Percentiles rank a stretch among this genome's conserved stretches.
Evolutionary conservation across 2,113 vertebrate genomes (phyloP).

Genomic region (Passer domesticus): DNA sequence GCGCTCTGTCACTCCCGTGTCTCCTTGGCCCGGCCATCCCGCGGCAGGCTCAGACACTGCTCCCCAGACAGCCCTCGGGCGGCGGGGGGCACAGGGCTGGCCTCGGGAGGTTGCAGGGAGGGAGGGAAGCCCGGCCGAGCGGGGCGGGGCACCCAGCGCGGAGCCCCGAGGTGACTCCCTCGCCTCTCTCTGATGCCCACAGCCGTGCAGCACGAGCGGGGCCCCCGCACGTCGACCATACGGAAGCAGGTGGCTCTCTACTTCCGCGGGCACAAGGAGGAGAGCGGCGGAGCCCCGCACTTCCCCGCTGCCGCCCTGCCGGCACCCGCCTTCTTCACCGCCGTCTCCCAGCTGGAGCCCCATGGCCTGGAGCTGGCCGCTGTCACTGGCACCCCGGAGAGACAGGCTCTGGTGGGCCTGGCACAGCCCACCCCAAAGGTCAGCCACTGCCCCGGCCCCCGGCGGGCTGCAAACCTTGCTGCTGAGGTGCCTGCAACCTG

Average conservation of each 20-base stretch:
- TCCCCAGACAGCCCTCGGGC: neutral
- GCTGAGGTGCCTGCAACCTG: neutral
- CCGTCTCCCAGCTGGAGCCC: conserved; percentile 93
- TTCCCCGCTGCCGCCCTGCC: conserved; percentile 87
- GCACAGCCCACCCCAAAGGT: conserved; percentile 98
- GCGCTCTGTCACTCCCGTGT: rapidly evolving
- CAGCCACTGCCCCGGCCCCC: neutral
- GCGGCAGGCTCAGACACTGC: neutral
- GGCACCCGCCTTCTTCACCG: conserved; percentile 92
- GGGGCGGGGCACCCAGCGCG: rapidly evolving
- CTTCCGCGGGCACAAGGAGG: conserved; percentile 97
- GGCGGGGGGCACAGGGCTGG: rapidly evolving
- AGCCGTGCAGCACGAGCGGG: conserved; percentile 98
- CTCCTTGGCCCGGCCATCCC: neutral
- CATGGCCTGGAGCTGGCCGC: conserved; percentile 90
- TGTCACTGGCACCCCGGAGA: conserved; percentile 86
- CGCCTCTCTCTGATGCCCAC: neutral
- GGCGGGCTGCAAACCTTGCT: rapidly evolving
- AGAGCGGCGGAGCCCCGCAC: conserved; percentile 85
- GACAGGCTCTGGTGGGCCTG: conserved; percentile 91
- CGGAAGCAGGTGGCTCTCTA: conserved; percentile 98
- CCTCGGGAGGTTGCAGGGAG: neutral
- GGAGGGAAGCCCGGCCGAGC: neutral
- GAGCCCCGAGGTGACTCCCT: neutral
- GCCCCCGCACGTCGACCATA: conserved; percentile 95